Evolutionary conservation across 2,113 vertebrate genomes (phyloP).

Genomic region (Coryphaenoides rupestris): DNA sequence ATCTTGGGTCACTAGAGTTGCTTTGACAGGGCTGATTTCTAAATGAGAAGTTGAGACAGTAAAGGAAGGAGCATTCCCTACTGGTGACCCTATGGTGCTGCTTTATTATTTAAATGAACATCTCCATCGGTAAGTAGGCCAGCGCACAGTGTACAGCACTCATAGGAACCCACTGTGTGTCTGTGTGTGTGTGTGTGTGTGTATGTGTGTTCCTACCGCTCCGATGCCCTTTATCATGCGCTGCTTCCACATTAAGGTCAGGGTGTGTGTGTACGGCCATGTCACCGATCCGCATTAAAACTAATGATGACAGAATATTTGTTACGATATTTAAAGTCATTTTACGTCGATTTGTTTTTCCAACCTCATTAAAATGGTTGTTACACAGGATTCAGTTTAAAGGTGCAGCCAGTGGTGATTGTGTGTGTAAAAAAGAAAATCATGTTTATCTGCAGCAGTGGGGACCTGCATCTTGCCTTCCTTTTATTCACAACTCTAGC

Average conservation of each 20-base stretch:
- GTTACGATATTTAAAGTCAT: not conserved
- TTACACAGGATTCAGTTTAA: too few relatives aligned
- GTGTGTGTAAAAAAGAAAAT: too few relatives aligned
- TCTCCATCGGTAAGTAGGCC: constrained; percentile 41
- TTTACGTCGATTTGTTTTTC: not conserved
- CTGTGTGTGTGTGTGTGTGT: constrained; percentile 10
- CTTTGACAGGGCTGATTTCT: too few relatives aligned
- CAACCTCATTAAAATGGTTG: too few relatives aligned
- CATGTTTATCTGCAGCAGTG: too few relatives aligned
- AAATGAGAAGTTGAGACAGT: constrained; percentile 2
- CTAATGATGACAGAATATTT: not conserved
- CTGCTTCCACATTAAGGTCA: constrained; percentile 4
- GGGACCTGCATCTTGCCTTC: too few relatives aligned
- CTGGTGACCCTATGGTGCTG: constrained; percentile 7
- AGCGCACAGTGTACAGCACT: constrained; percentile 6
- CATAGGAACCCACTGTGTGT: not conserved
- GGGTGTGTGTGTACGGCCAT: not conserved
- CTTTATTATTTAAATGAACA: constrained; percentile 53
- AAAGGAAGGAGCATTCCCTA: constrained; percentile 2
- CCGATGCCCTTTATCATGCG: constrained; percentile 14
- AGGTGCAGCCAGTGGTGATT: too few relatives aligned
- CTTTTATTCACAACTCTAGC: too few relatives aligned
- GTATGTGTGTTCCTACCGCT: not conserved
- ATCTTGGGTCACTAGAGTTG: too few relatives aligned
- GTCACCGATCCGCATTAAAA: not conserved